These are phyloP conservation scores for Lepus americanus DNA, from an alignment of 2,113 vertebrate genomes.

Conservation along the genomic window DNA sequence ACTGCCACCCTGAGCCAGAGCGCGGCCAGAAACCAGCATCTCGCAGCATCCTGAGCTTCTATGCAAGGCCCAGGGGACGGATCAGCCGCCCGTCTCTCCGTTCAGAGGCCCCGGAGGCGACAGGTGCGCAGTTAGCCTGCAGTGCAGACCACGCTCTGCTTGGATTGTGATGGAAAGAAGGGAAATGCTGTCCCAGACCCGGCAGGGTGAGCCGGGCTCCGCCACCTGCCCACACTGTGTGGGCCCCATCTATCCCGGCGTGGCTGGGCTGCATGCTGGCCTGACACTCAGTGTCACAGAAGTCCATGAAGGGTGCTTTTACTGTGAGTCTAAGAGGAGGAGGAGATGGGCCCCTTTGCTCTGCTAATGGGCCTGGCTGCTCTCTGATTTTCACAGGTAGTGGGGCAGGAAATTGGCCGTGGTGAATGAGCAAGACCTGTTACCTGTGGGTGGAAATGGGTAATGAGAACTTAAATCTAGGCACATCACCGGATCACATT, in stretches of 20 bases:
- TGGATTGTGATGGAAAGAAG: not conserved
- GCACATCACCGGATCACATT: not conserved
- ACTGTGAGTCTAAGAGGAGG: constrained; percentile 54
- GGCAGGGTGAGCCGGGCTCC: not conserved
- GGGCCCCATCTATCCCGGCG: not conserved
- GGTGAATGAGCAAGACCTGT: constrained; percentile 36
- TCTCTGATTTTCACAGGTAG: not conserved
- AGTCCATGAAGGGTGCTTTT: not conserved
- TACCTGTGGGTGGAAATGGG: constrained; percentile 59
- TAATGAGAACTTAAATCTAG: constrained; percentile 58
- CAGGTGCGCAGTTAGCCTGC: not conserved
- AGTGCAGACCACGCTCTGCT: not conserved
- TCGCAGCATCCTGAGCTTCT: not conserved
- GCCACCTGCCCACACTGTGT: not conserved
- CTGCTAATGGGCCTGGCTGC: rapidly evolving
- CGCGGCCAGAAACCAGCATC: not conserved
- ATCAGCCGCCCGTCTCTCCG: not conserved
- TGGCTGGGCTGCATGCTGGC: rapidly evolving
- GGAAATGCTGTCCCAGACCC: not conserved
- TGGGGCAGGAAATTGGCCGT: constrained; percentile 39
- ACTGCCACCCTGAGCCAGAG: rapidly evolving
- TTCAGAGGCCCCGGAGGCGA: not conserved
- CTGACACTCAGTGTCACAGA: not conserved
- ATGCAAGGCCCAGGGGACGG: not conserved
- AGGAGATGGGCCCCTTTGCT: constrained; percentile 41